Conservation (phyloP, 2,888 invertebrate species). For the Willowsia nigromaculata region DNA sequence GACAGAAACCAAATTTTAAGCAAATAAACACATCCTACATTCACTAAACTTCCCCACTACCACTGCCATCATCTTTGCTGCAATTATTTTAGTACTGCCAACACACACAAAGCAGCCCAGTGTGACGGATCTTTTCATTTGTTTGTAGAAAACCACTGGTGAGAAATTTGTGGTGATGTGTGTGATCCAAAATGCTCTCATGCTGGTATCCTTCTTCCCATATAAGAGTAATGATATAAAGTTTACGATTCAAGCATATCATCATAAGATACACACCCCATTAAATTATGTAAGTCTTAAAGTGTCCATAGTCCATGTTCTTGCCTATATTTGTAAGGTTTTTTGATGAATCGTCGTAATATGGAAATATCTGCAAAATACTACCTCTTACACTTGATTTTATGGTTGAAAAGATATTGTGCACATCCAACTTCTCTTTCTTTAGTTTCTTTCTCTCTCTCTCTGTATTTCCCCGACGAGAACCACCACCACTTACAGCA, state of each 20-base stretch:
- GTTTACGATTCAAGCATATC: neutral
- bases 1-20: neutral
- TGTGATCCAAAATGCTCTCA: conserved; percentile 25
- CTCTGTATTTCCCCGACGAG: neutral
- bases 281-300: neutral
- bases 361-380: conserved; percentile 21
- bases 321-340: neutral
- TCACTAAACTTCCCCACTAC: neutral
- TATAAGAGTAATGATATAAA: neutral
- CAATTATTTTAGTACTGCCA: neutral
- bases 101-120: neutral
- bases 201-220: neutral
- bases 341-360: conserved; percentile 42
- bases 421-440: conserved; percentile 49
- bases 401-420: conserved; percentile 29
- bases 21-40: neutral
- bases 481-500: conserved; percentile 59
- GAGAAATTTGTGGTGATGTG: conserved; percentile 61
- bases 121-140: conserved; percentile 42
- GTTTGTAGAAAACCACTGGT: conserved; percentile 61
- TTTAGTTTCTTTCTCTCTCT: neutral
- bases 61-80: neutral
- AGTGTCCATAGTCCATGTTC: neutral
- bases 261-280: neutral
- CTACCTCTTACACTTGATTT: conserved; percentile 41